Base-by-base conservation (phyloP, 1,140 invertebrate species). In the Atta cephalotes region DNA sequence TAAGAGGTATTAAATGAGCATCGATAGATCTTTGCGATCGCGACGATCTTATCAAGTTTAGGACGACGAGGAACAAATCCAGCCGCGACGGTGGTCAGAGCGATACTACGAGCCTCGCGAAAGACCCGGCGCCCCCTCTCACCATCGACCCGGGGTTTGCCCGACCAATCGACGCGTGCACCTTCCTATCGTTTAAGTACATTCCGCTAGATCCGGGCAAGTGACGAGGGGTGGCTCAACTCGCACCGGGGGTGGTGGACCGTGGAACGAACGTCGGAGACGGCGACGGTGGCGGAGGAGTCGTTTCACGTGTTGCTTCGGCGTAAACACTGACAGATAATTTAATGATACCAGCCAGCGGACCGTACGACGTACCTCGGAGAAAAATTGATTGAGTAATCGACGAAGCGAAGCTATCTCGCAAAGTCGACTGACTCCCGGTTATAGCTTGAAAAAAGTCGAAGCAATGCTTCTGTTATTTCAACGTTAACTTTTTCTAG, bases 101-200 rank as follows among this genome's bases (percentile, higher is more conserved):
- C 88, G 88, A 85, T 88, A 93, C 93, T 93, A 91, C 87, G 87
- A 92, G 86, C 81, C 72, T 90, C 81, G 88, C 72, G 65, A 71
- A 68, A 84, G 87, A 90, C 92, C 89, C 88, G 90, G 86, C 86
- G 85, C 89, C 87, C 91, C 91, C 87, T 80, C 85, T 86, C 88
- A 87, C 85, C 91, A 92, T 92, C 90, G 91, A 92, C 92, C 91
- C 66, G 68, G 39, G 87, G 74, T 79, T 76, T 45, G 68, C 5
- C 31, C 72, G 71, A 81, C 92, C 92, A 93, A 93, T 92, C 89
- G 31, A 76, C 65, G 80, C 45, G 45, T 66, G n/a, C 60, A 49
- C 77, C 88, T 91, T 92, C 68, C 63, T 63, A 39, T 65, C 72
- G 78, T 81, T 88, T 80, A 74, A 72, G 31, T 77, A 56, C 77